These are phyloP conservation scores for Sitodiplosis mosellana DNA, from an alignment of 1,140 invertebrate species.

Conservation along the genomic window DNA sequence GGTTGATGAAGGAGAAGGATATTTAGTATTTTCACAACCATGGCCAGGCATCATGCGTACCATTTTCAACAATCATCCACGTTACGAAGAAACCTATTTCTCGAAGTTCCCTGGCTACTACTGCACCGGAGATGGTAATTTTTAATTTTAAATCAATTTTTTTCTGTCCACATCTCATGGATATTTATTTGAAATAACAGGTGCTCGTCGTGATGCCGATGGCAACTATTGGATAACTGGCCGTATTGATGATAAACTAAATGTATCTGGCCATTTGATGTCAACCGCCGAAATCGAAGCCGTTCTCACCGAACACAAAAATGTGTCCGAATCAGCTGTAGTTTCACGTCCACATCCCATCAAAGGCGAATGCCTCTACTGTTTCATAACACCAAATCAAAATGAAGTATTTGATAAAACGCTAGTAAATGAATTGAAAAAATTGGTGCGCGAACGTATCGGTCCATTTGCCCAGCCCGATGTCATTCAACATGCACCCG, in stretches of 20 bases:
- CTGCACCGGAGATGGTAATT: constrained; percentile 87
- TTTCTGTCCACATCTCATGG: not conserved
- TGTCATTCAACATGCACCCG: constrained; percentile 77
- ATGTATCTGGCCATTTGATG: constrained; percentile 93
- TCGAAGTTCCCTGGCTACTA: constrained; percentile 91
- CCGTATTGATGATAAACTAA: constrained; percentile 93
- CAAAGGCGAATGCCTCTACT: constrained; percentile 93
- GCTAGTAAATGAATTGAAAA: constrained; percentile 56
- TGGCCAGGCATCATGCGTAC: constrained; percentile 98
- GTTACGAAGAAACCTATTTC: constrained; percentile 91
- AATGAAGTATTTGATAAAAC: constrained; percentile 48
- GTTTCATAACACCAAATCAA: constrained; percentile 80
- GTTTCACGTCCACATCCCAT: constrained; percentile 83
- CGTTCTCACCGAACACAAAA: constrained; percentile 63
- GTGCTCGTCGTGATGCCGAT: constrained; percentile 75
- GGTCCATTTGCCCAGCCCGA: constrained; percentile 94
- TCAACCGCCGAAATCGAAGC: constrained; percentile 93
- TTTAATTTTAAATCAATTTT: not conserved
- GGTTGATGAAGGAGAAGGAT: constrained; percentile 79
- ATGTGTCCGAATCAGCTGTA: constrained; percentile 84
- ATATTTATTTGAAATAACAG: constrained; percentile 25
- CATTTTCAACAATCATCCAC: constrained; percentile 76
- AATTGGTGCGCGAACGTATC: constrained; percentile 75
- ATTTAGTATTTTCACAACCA: constrained; percentile 78
- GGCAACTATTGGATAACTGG: constrained; percentile 96